Evolutionary conservation across 2,797 vertebrate species (phyloP), one percentile per base, ranked within the genome.

Genomic region (Macropodus opercularis): DNA sequence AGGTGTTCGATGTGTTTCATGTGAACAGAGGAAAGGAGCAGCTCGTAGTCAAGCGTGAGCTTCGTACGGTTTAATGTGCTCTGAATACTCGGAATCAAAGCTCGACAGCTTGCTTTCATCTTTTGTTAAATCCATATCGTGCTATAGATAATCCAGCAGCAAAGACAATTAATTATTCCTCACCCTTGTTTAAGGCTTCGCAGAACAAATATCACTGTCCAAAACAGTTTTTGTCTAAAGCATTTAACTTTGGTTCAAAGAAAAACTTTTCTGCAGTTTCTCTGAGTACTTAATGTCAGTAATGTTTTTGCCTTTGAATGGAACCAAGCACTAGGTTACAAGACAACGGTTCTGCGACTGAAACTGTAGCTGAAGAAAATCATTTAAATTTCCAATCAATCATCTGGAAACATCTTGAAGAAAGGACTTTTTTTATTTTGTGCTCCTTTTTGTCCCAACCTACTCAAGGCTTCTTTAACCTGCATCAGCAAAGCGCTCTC

Each of bases 401-500:
- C n/a, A n/a, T n/a, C n/a, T n/a, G n/a, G n/a, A n/a, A n/a, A n/a
- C n/a, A n/a, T n/a, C n/a, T n/a, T n/a, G n/a, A n/a, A n/a, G n/a
- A n/a, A n/a, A n/a, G n/a, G n/a, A n/a, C n/a, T n/a, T n/a, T n/a
- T n/a, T n/a, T 53, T 71, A 31, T 64, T 59, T 35, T 65, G 59
- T 21, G 4, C 8, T 54, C n/a, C 48, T 24, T 74, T 36, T 40
- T 38, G n/a, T 32, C 23, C 56, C 66, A 24, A 39, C 24, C 52
- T 83, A 39, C 39, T 39, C 44, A 72, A 98, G 96, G 80, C 80
- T 75, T 55, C 84, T 5, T 63, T 96, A 53, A 91, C 77, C 70
- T 83, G 89, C 77, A 76, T 98, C 87, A 92, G 72, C 84, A 94
- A 91, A 67, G 85, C 77, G 1, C 83, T 94, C 34, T 86, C 84